Conservation (phyloP, 2,797 vertebrate species). For the Avahi laniger region DNA sequence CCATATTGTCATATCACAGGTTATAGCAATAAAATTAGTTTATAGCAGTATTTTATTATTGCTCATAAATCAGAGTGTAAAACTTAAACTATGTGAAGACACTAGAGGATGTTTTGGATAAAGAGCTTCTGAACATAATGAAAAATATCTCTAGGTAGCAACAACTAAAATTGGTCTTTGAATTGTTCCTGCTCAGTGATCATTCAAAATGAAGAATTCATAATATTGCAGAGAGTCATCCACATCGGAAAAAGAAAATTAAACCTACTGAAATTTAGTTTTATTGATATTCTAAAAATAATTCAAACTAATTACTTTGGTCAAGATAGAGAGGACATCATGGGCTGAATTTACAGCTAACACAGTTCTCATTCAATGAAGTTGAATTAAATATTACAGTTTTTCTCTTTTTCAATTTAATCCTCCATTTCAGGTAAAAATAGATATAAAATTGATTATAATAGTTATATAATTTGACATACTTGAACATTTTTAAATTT, state of each 20-base stretch:
- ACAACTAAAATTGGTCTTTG: constrained; percentile 1
- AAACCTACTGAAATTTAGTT: neutral
- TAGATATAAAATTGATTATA: neutral
- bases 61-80: neutral
- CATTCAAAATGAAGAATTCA: neutral
- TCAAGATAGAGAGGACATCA: neutral
- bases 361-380: neutral
- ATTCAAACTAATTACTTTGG: neutral
- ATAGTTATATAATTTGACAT: neutral
- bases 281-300: constrained; percentile 33
- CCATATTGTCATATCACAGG: neutral
- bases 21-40: constrained; percentile 41
- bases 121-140: constrained; percentile 15
- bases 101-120: neutral
- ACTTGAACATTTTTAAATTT: neutral
- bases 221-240: neutral
- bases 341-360: neutral
- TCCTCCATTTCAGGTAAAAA: constrained; percentile 16
- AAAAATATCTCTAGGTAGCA: constrained; percentile 1
- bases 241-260: neutral
- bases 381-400: neutral
- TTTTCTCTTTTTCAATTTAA: neutral
- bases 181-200: neutral
- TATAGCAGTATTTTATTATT: constrained; percentile 16
- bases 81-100: neutral